A percentile compares a stretch with the other conserved stretches of the same genome.
These are phyloP conservation scores for Prochilodus magdalenae DNA, from an alignment of 2,113 vertebrate species.

Conservation along the genomic window DNA sequence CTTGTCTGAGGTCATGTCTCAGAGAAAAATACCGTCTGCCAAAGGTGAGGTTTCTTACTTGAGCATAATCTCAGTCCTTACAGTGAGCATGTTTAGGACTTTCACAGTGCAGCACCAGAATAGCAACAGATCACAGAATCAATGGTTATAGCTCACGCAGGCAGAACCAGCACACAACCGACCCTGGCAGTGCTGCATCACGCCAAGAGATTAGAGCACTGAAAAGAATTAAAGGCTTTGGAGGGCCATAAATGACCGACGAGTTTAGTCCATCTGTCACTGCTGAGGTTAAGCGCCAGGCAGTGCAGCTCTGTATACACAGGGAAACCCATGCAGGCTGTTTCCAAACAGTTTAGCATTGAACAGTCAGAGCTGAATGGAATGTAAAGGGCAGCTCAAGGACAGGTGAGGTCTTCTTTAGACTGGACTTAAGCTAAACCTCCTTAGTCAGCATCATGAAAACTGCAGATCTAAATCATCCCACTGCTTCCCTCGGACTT, in stretches of 20 bases:
- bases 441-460: too few species aligned
- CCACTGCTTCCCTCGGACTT: too few species aligned
- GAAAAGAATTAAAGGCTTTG: neutral
- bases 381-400: too few species aligned
- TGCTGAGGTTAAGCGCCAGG: neutral
- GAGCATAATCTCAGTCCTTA: neutral
- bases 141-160: neutral
- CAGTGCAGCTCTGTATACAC: neutral
- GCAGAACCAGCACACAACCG: neutral
- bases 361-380: too few species aligned
- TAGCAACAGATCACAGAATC: neutral
- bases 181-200: neutral
- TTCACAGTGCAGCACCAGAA: neutral
- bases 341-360: neutral
- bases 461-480: too few species aligned
- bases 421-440: too few species aligned
- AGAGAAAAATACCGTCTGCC: constrained; percentile 94
- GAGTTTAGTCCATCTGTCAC: neutral
- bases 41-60: constrained; percentile 80
- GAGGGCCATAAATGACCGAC: neutral
- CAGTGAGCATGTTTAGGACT: too few species aligned
- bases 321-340: neutral
- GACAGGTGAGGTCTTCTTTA: too few species aligned
- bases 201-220: constrained; percentile 19
- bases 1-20: constrained; percentile 89